A percentile compares a stretch with the other conserved stretches of the same genome.
Conservation (phyloP, 1,140 invertebrate species). For the Bombyx mandarina region DNA sequence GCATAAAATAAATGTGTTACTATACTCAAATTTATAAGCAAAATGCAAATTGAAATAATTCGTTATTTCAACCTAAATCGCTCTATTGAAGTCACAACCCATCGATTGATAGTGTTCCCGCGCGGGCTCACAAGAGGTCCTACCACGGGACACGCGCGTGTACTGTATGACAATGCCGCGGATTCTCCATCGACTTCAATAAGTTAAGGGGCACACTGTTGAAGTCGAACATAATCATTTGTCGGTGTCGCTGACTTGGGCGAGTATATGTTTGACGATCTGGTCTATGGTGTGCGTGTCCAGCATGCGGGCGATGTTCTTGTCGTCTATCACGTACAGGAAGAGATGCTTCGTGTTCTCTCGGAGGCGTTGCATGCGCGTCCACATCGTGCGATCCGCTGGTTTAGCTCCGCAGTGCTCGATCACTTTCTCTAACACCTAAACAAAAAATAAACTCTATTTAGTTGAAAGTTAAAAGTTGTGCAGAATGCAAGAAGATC, state of each 20-base stretch:
- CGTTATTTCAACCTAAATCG: no score
- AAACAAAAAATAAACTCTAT: neutral
- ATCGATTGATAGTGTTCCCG: no score
- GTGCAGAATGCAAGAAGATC: neutral
- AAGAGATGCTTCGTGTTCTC: conserved; percentile 61
- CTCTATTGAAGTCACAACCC: no score
- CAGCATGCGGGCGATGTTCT: conserved; percentile 46
- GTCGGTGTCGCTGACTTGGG: conserved; percentile 22
- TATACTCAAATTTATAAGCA: no score
- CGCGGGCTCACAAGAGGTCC: no score
- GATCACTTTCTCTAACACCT: conserved; percentile 55
- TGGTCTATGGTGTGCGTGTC: conserved; percentile 60
- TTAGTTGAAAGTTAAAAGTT: neutral
- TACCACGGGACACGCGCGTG: no score
- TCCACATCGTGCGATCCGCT: conserved; percentile 42
- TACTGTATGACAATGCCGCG: no score
- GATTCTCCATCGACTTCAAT: no score
- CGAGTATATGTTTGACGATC: conserved; percentile 42
- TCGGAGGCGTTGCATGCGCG: conserved; percentile 50
- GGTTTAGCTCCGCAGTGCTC: conserved; percentile 41
- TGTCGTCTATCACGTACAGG: conserved; percentile 52
- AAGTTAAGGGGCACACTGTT: no score
- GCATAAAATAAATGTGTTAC: no score
- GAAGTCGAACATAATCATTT: neutral
- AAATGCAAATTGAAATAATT: no score